Conservation (phyloP, 2,113 vertebrate genomes). For the Castor canadensis region DNA sequence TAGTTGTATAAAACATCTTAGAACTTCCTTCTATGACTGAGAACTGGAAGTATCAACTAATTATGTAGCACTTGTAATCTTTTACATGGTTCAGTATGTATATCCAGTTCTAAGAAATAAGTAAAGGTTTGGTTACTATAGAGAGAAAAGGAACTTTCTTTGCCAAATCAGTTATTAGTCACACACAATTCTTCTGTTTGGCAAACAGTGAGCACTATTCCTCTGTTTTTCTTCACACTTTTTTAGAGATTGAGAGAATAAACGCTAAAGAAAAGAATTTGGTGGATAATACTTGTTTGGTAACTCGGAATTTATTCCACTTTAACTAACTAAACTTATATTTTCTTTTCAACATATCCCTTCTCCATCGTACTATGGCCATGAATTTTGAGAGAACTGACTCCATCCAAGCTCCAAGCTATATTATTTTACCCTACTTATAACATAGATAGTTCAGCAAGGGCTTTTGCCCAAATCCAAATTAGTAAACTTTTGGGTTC, state of each 20-base stretch:
- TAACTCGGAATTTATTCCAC: background rate
- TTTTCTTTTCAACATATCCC: background rate
- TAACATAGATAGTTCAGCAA: background rate
- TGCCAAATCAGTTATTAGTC: constrained; percentile 18
- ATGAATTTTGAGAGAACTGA: background rate
- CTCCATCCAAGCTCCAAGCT: background rate
- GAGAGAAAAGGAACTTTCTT: constrained; percentile 7
- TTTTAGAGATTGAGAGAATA: background rate
- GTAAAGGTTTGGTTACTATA: background rate
- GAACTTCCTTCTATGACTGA: background rate
- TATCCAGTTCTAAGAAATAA: constrained; percentile 29
- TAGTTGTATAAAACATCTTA: background rate
- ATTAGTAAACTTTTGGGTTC: background rate
- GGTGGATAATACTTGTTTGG: background rate
- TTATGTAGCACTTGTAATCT: background rate
- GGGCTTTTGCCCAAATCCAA: background rate
- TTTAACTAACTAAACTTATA: background rate
- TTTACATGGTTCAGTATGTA: too few species aligned
- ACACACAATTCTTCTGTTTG: background rate
- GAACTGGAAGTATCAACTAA: background rate
- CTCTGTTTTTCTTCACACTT: background rate
- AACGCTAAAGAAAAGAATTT: background rate
- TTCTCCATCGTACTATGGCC: background rate
- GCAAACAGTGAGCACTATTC: background rate
- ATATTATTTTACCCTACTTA: background rate